Evolutionary conservation across 1,140 invertebrate genomes (phyloP), one percentile per base, ranked within the genome.

Genomic region (Drosophila ironensis): DNA sequence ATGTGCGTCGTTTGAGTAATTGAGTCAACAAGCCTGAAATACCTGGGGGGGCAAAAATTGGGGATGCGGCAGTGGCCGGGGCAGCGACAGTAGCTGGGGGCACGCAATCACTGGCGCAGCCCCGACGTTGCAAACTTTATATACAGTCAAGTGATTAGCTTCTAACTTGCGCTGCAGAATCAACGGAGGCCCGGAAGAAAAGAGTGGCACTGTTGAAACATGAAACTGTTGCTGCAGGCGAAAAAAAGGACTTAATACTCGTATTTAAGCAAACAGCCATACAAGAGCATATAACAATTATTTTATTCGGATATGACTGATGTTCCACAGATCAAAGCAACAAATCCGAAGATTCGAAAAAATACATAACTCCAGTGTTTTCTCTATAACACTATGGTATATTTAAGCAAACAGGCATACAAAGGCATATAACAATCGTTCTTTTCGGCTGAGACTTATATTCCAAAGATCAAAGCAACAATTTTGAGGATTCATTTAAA

Each of bases 131-230:
- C 67, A 81, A 67, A 82, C 72, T 82, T 84, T 82, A 75, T 77
- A 42, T 59, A 72, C 69, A 76, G 57, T 70, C 73, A 77, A 78
- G 78, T 82, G 78, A 86, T 82, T 82, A 84, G 78, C 73, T 78
- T 84, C 80, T 78, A 82, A 84, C 57, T 82, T 82, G 80, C 73
- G 50, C 78, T 53, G 78, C 78, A 54, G 78, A 82, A 82, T 82
- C 78, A 82, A 82, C 78, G 63, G 50, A 60, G 66, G 25, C 42
- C 72, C 52, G 68, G 72, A 81, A 77, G 28, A 81, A 72, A 25
- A 64, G 60, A 30, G 67, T 50, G 67, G 22, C 53, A 5, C 19
- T 33, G 51, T 60, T 22, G 22, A 7, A 60, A 16, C 16, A 9
- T 52, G 16, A 20, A 19, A 47, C n/a, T 28, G 19, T 2, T 6